Percentiles rank a stretch among this genome's conserved stretches.
These are phyloP conservation scores for Schizaphis graminum DNA, from an alignment of 2,888 invertebrate species.

Conservation along the genomic window DNA sequence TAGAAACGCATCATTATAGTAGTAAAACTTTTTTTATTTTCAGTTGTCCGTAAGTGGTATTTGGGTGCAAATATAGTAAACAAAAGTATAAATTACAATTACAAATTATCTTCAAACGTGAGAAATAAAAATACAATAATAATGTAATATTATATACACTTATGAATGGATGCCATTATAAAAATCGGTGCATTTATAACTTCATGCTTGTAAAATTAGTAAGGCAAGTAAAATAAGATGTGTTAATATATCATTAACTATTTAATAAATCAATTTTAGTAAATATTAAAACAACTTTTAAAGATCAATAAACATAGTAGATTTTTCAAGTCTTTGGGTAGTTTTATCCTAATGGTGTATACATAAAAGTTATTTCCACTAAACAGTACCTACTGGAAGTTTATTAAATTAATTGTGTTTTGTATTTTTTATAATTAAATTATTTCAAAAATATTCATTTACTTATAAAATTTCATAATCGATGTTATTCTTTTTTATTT, in stretches of 20 bases:
- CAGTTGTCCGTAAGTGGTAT: background rate
- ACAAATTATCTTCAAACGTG: background rate
- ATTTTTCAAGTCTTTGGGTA: background rate
- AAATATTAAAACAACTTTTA: background rate
- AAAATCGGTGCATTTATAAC: background rate
- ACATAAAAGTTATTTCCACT: background rate
- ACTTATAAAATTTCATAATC: background rate
- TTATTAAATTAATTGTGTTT: background rate
- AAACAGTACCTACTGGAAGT: background rate
- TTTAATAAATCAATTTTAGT: background rate
- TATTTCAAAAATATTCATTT: background rate
- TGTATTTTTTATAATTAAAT: background rate
- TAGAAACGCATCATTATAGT: background rate
- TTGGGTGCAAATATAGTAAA: background rate
- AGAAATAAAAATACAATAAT: background rate
- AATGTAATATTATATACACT: background rate
- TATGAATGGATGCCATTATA: background rate
- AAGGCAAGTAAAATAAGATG: background rate
- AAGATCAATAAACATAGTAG: background rate
- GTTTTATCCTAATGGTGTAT: background rate
- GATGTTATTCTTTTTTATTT: background rate
- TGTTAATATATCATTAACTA: background rate
- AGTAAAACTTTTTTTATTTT: background rate
- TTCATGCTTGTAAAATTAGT: background rate
- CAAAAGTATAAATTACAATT: background rate